Evolutionary conservation across 2,113 vertebrate genomes (phyloP).

Genomic region (Alouatta palliata): DNA sequence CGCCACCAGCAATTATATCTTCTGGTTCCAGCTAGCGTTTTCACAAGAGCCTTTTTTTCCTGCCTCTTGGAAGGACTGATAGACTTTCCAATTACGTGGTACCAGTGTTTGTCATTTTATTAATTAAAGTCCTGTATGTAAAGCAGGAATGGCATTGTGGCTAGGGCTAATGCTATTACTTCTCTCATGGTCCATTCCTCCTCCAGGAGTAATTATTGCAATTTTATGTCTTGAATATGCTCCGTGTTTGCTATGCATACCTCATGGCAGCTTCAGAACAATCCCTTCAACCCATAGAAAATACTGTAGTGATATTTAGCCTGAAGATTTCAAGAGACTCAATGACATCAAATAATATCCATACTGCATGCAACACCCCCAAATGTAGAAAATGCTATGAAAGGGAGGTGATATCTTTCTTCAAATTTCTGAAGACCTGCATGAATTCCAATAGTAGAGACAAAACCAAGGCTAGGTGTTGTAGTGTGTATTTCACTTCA

Average conservation of each 20-base stretch:
- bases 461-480: neutral
- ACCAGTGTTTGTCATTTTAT: slow-evolving; percentile 75
- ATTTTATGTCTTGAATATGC: slow-evolving; percentile 65
- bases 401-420: neutral
- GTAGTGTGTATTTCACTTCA: neutral
- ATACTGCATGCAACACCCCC: neutral
- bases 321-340: neutral
- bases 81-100: slow-evolving; percentile 79
- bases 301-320: neutral
- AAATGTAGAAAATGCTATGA: neutral
- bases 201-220: slow-evolving; percentile 68
- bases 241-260: slow-evolving; percentile 15
- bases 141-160: slow-evolving; percentile 60
- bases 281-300: slow-evolving; percentile 5
- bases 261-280: slow-evolving; percentile 51
- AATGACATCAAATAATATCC: neutral
- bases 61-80: slow-evolving; percentile 53
- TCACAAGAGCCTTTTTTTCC: slow-evolving; percentile 50
- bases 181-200: slow-evolving; percentile 64
- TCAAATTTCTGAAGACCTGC: neutral
- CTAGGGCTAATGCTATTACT: slow-evolving; percentile 69
- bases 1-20: slow-evolving; percentile 64
- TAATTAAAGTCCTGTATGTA: slow-evolving; percentile 80
- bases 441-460: neutral
- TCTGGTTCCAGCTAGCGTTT: slow-evolving; percentile 58